These are phyloP conservation scores for Dolichopus griseipennis DNA, from an alignment of 2,888 invertebrate genomes.

Conservation along the genomic window DNA sequence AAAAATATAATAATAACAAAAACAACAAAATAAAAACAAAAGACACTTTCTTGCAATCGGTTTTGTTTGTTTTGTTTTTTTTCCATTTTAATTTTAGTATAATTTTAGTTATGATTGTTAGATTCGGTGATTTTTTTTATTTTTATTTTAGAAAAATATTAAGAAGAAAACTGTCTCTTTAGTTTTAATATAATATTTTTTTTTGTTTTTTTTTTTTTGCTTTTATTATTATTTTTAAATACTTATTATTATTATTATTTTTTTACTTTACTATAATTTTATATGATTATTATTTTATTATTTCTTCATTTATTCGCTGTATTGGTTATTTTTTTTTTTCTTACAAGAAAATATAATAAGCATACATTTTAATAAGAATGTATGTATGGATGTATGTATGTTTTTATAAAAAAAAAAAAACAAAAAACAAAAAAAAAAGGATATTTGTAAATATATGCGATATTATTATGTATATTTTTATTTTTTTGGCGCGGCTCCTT, in stretches of 20 bases:
- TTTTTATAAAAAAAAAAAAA: no score
- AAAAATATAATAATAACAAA: no score
- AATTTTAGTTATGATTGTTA: background rate
- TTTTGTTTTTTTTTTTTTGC: no score
- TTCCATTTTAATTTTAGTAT: background rate
- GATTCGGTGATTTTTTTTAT: background rate
- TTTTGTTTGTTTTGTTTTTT: no score
- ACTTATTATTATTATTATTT: background rate
- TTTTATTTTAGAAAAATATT: no score
- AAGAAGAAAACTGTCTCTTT: background rate
- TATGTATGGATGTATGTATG: background rate
- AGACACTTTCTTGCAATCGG: no score
- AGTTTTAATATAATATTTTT: background rate
- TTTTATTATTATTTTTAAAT: background rate
- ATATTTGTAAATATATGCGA: no score
- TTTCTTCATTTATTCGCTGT: background rate
- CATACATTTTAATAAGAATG: background rate
- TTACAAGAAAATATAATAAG: background rate
- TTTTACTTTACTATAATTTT: background rate
- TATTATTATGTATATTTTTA: background rate
- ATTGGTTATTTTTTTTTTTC: background rate
- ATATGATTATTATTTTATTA: conserved; percentile 6
- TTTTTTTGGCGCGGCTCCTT: conserved; percentile 10
- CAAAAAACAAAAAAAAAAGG: no score
- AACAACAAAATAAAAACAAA: no score